phyloP scores from a whole-genome alignment of 2,797 vertebrate species.

The Lacerta agilis region DNA sequence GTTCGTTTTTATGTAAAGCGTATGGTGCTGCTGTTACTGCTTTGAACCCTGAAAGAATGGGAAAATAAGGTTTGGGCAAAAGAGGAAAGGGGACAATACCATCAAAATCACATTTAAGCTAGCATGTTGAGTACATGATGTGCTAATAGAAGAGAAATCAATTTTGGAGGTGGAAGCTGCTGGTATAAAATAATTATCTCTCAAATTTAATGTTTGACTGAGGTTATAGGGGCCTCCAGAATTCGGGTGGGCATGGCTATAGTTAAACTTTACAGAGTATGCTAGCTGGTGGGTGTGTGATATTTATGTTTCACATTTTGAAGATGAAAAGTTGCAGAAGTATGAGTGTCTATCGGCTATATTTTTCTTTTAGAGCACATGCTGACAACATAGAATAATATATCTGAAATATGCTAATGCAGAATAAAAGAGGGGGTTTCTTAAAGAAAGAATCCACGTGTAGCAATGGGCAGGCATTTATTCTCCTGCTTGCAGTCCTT shows the following conservation, averaged over 20 bases:
- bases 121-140: constrained; percentile 50
- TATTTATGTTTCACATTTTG: background rate
- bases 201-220: constrained; percentile 21
- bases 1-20: constrained; percentile 51
- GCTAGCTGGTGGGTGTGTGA: background rate
- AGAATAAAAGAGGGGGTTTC: background rate
- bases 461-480: background rate
- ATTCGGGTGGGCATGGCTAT: background rate
- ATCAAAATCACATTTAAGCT: constrained; percentile 39
- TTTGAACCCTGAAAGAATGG: constrained; percentile 55
- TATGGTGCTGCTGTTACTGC: constrained; percentile 52
- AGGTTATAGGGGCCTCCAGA: background rate
- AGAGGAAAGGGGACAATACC: constrained; percentile 31
- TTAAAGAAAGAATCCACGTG: background rate
- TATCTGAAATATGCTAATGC: background rate
- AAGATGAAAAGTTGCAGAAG: background rate
- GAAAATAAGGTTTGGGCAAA: constrained; percentile 20
- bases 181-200: constrained; percentile 29
- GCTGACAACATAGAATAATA: background rate
- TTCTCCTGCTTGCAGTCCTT: background rate
- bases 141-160: constrained; percentile 54
- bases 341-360: background rate
- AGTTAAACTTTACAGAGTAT: background rate
- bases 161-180: constrained; percentile 44
- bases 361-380: background rate